Evolutionary conservation across 2,888 invertebrate species (phyloP).

Genomic region (Therioaphis trifolii): DNA sequence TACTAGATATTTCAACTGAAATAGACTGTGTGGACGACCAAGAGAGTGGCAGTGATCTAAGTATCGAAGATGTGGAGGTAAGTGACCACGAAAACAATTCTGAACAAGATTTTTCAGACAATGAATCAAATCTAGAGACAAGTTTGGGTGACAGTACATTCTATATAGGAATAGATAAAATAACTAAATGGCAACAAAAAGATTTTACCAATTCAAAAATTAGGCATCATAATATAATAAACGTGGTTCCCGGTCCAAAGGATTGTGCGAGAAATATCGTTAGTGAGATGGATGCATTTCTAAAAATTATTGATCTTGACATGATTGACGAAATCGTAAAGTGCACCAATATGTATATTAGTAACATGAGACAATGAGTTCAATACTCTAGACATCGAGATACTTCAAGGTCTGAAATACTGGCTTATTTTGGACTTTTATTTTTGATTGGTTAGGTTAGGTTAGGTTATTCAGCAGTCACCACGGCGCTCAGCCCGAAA

Average conservation of each 20-base stretch:
- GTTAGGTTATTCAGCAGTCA: too few species aligned
- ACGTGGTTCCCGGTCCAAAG: slow-evolving; percentile 15
- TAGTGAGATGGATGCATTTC: slow-evolving; percentile 23
- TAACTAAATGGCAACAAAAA: not conserved
- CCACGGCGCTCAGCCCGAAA: too few species aligned
- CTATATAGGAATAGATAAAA: not conserved
- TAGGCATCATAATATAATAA: slow-evolving; percentile 11
- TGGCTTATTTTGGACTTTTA: slow-evolving; percentile 3
- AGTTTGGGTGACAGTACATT: not conserved
- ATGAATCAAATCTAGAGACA: not conserved
- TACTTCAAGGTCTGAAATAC: slow-evolving; percentile 6
- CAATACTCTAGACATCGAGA: slow-evolving; percentile 16
- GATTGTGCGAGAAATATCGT: slow-evolving; percentile 1
- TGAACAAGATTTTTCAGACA: slow-evolving; percentile 13
- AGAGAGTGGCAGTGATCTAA: not conserved
- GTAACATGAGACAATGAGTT: not conserved
- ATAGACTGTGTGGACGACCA: not conserved
- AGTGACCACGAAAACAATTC: not conserved
- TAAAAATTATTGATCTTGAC: slow-evolving; percentile 14
- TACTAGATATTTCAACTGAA: not conserved
- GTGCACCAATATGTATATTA: slow-evolving; percentile 12
- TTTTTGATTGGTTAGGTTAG: slow-evolving; percentile 16
- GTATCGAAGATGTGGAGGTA: not conserved
- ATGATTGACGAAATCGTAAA: slow-evolving; percentile 21
- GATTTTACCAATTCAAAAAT: not conserved